Evolutionary conservation across 2,888 invertebrate genomes (phyloP), one percentile per base, ranked within the genome.

Genomic region (Seira sanloemensis): DNA sequence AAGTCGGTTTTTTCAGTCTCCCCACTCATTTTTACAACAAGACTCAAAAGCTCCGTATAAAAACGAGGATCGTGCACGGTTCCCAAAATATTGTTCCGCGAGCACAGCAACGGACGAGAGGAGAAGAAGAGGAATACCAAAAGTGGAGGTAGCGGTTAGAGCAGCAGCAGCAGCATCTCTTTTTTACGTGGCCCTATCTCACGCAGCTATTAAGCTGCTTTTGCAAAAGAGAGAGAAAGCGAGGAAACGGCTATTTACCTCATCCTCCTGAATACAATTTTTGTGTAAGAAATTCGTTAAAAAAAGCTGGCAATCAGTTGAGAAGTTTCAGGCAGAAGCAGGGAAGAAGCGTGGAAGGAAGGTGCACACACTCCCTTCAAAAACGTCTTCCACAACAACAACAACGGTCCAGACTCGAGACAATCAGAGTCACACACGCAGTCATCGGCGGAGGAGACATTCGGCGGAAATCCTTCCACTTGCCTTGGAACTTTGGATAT

Each of bases 391-490:
- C 80, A 81, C 81, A 67, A 68, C 81, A 68, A 75, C 75, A 81
- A 74, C 81, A 62, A 19, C 71, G n/a, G 58, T 67, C 67, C 81
- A 81, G 75, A 80, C 73, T 67, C 68, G n/a, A n/a, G n/a, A n/a
- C n/a, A n/a, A n/a, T 54, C 73, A 68, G 25, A 80, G 67, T n/a
- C n/a, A n/a, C n/a, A 74, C 5, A 74, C 73, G 80, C 80, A 12
- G 58, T 4, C 58, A 7, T 58, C 16, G 58, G 62, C 71, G 81
- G 75, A 81, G 75, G 75, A 81, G 75, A 71, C 81, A 81, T n/a
- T n/a, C n/a, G n/a, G n/a, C n/a, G 81, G 81, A 81, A 81, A 75
- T 75, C 75, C 62, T 81, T 81, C 71, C 69, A n/a, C n/a, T 46
- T 75, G 69, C 27, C 62, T 68, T 68, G 27, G 66, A 67, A 81